Base-by-base conservation (phyloP, 2,888 invertebrate genomes). In the Plemyria rubiginata region DNA sequence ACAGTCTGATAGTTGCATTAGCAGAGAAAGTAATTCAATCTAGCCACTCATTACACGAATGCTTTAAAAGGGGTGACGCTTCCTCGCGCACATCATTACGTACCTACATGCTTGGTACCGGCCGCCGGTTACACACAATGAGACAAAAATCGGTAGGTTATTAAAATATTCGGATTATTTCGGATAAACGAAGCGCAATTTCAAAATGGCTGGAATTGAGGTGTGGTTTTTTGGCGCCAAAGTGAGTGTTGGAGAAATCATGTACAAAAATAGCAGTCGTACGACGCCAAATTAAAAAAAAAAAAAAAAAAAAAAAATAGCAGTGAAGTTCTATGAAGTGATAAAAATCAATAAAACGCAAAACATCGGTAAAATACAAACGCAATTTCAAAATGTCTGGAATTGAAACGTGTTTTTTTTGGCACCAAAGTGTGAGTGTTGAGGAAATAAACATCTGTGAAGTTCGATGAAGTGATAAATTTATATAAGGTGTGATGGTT, bases 101-200 rank as follows among this genome's bases (percentile, higher is more conserved):
- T 85, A 79, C n/a, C n/a, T n/a, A n/a, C 79, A 79, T 84, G 84
- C 78, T 81, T 29, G 50, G 84, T 79, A 84, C 79, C 81, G 84
- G 83, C 79, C 82, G 80, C 77, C 81, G 83, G 80, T 79, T 74
- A 80, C 75, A 75, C 88, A 91, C 83, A 82, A 92, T 92, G 92
- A 89, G 87, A 86, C 88, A 85, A 78, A 81, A 87, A 86, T 87
- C 88, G 92, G 92, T 92, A 88, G 90, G 92, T 92, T 65, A 54
- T 50, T 60, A 73, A 52, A 41, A 16, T 48, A 12, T 51, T 46
- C 6, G 28, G 13, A 45, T 43, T 15, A 56, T 9, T 51, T 46
- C 6, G 28, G 13, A 45, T 43, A 32, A 56, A 49, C 28, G 50
- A 57, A 32, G 7, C 32, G 5, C 2, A 69, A 53, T 65, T 11